Evolutionary conservation across 2,113 vertebrate species (phyloP).

Genomic region (Turdus rufiventris): DNA sequence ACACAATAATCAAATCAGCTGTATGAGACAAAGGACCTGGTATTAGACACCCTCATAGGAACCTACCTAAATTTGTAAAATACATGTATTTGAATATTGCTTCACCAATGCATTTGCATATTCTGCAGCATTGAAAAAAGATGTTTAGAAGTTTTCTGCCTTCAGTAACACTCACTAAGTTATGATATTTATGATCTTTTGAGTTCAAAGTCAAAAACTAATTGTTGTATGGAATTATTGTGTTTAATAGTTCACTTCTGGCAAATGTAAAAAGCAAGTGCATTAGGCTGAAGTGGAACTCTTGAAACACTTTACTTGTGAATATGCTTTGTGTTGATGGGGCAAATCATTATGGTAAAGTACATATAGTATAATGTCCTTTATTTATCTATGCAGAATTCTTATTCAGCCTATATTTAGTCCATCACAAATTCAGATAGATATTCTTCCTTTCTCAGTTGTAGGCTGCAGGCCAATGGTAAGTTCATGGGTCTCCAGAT

Average conservation of each 20-base stretch:
- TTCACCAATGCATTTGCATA: background rate
- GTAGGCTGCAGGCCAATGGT: background rate
- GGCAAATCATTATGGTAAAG: background rate
- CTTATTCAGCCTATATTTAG: background rate
- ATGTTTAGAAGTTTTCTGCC: background rate
- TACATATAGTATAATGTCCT: background rate
- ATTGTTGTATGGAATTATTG: background rate
- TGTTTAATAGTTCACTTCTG: background rate
- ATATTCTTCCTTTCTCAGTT: background rate
- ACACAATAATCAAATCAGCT: background rate
- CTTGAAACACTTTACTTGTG: background rate
- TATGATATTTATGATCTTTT: background rate
- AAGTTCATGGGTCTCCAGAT: background rate
- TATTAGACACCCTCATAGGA: background rate
- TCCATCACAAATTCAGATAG: background rate
- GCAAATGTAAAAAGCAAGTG: background rate
- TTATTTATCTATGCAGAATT: background rate
- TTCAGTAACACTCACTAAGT: background rate
- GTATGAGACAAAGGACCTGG: background rate
- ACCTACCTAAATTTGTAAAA: background rate
- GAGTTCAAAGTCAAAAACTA: background rate
- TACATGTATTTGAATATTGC: background rate
- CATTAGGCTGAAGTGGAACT: background rate
- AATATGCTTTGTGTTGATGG: background rate
- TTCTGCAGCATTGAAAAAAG: background rate